Evolutionary conservation across 2,888 invertebrate species (phyloP).

Genomic region (Dasysyrphus albostriatus): DNA sequence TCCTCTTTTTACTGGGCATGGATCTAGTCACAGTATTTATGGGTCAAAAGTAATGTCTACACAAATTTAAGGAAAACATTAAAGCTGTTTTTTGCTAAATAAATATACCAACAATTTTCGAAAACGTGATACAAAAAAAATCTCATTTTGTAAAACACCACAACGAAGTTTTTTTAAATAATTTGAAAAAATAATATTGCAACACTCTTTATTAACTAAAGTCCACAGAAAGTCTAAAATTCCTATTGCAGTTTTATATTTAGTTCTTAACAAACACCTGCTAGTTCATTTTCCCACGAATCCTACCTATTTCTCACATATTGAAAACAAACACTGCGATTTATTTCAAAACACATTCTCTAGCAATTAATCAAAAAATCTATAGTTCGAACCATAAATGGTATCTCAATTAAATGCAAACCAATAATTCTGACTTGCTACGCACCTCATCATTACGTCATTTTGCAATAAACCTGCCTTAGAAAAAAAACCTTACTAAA

Average conservation of each 20-base stretch:
- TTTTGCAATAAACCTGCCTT: conserved; percentile 38
- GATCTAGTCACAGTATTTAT: too few species aligned
- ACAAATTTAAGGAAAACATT: too few species aligned
- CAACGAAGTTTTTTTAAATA: too few species aligned
- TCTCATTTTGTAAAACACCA: too few species aligned
- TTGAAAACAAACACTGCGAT: background rate
- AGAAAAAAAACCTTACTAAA: background rate
- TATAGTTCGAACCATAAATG: conserved; percentile 12
- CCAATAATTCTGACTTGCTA: conserved; percentile 25
- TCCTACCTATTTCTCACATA: background rate
- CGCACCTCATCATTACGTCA: conserved; percentile 48
- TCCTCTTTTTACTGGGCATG: too few species aligned
- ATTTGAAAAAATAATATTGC: too few species aligned
- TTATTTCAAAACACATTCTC: conserved; percentile 27
- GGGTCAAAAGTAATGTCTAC: too few species aligned
- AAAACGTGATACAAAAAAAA: too few species aligned
- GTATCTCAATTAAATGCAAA: conserved; percentile 30
- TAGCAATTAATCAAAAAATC: conserved; percentile 36
- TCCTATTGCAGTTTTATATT: background rate
- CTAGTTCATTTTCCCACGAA: conserved; percentile 17
- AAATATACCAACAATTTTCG: too few species aligned
- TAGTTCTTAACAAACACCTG: background rate
- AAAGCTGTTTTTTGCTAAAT: too few species aligned
- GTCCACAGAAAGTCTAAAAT: background rate
- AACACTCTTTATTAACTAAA: too few species aligned